These are phyloP conservation scores for Halyomorpha halys DNA, from an alignment of 1,140 invertebrate species.

Conservation along the genomic window DNA sequence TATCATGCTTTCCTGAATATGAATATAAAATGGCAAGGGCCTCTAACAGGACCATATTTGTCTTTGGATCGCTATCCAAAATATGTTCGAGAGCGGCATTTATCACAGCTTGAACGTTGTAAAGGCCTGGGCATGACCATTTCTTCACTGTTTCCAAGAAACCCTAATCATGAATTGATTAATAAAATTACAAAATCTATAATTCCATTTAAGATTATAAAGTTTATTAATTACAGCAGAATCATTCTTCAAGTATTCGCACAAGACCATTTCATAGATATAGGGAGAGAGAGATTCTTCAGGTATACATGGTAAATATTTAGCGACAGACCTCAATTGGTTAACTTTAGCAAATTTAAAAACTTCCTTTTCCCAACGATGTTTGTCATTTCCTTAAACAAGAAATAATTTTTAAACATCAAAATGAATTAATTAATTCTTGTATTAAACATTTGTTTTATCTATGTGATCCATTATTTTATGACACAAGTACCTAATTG, in stretches of 20 bases:
- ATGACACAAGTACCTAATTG: no score
- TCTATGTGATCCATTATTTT: no score
- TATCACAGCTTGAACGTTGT: slow-evolving; percentile 75
- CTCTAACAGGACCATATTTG: slow-evolving; percentile 66
- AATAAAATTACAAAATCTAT: background rate
- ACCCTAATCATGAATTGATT: slow-evolving; percentile 40
- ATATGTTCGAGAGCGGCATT: slow-evolving; percentile 71
- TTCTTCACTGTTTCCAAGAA: slow-evolving; percentile 79
- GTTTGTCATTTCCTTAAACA: slow-evolving; percentile 58
- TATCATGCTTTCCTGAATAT: slow-evolving; percentile 82
- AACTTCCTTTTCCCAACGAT: slow-evolving; percentile 88
- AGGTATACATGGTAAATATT: slow-evolving; percentile 63
- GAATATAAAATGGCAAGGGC: slow-evolving; percentile 85
- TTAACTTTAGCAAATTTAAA: slow-evolving; percentile 79
- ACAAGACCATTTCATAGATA: slow-evolving; percentile 92
- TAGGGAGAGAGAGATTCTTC: slow-evolving; percentile 63
- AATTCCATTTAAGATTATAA: background rate
- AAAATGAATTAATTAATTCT: background rate
- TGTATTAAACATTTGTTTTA: background rate
- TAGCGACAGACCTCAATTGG: slow-evolving; percentile 68
- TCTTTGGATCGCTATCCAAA: slow-evolving; percentile 49
- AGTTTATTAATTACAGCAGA: slow-evolving; percentile 41
- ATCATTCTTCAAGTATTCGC: slow-evolving; percentile 84
- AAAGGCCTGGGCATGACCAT: slow-evolving; percentile 70
- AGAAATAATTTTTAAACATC: background rate